Evolutionary conservation across 2,113 vertebrate species (phyloP).

Genomic region (Neolamprologus devosi): DNA sequence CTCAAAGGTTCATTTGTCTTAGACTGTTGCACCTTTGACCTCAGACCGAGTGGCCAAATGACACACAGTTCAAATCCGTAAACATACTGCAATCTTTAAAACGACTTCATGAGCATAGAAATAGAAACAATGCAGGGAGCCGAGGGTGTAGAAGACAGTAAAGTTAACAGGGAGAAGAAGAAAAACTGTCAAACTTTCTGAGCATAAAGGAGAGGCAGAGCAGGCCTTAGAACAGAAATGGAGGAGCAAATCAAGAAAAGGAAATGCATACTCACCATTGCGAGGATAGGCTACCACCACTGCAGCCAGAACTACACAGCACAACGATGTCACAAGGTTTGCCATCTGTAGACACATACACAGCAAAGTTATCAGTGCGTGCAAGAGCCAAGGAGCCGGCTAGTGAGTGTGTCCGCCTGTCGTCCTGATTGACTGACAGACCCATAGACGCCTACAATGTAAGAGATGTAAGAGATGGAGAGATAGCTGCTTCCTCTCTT

Average conservation of each 20-base stretch:
- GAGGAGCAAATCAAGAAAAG: background rate
- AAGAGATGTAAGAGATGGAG: slow-evolving; percentile 37
- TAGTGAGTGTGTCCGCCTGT: slow-evolving; percentile 21
- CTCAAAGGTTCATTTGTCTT: background rate
- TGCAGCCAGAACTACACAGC: slow-evolving; percentile 84
- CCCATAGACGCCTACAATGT: slow-evolving; percentile 45
- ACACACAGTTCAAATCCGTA: background rate
- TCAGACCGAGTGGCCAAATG: background rate
- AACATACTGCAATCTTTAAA: background rate
- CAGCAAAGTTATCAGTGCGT: slow-evolving; percentile 44
- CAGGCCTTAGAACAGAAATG: background rate
- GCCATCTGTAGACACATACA: slow-evolving; percentile 86
- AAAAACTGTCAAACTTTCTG: background rate
- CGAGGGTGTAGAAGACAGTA: background rate
- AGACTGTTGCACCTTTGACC: background rate
- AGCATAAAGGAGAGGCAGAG: background rate
- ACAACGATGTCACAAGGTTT: slow-evolving; percentile 83
- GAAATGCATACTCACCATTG: slow-evolving; percentile 78
- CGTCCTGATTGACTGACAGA: slow-evolving; percentile 46
- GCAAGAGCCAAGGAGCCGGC: slow-evolving; percentile 9
- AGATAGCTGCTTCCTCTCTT: slow-evolving; percentile 40
- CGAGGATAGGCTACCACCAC: slow-evolving; percentile 84
- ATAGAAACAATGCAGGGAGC: background rate
- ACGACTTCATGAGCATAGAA: background rate
- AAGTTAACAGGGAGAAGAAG: background rate